Evolutionary conservation across 1,140 invertebrate species (phyloP).

Genomic region (Medauroidea extradentata): DNA sequence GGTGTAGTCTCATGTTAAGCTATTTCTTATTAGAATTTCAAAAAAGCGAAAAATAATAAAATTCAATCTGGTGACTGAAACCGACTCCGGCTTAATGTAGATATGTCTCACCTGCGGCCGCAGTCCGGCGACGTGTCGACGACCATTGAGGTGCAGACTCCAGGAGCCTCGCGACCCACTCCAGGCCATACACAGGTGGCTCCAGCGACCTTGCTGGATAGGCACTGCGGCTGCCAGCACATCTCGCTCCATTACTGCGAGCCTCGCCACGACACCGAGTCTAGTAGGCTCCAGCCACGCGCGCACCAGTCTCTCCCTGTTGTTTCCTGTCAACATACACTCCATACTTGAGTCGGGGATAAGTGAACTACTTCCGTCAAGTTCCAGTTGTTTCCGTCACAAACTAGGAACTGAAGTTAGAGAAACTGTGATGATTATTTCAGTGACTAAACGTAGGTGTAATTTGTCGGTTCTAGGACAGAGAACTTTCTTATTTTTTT

Average conservation of each 20-base stretch:
- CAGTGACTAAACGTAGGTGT: too few species aligned
- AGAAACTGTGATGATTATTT: too few species aligned
- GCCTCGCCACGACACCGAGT: constrained; percentile 50
- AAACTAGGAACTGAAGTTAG: too few species aligned
- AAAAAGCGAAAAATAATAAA: too few species aligned
- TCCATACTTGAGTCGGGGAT: neutral
- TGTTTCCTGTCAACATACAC: constrained; percentile 47
- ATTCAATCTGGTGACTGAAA: too few species aligned
- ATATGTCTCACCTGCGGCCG: constrained; percentile 43
- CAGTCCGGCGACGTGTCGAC: constrained; percentile 44
- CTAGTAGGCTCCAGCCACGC: constrained; percentile 46
- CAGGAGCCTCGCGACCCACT: constrained; percentile 52
- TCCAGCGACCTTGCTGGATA: constrained; percentile 53
- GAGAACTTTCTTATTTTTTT: too few species aligned
- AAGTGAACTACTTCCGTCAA: too few species aligned
- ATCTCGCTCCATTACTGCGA: constrained; percentile 50
- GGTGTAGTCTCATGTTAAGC: too few species aligned
- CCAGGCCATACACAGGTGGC: constrained; percentile 62
- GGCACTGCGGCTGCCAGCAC: constrained; percentile 45
- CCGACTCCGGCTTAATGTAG: too few species aligned
- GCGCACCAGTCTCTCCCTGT: constrained; percentile 52
- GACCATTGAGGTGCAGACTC: constrained; percentile 55
- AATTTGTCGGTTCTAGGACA: too few species aligned
- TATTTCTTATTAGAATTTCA: too few species aligned
- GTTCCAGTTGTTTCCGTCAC: too few species aligned